Percentiles rank a stretch among this genome's conserved stretches.
Conservation (phyloP, 2,113 vertebrate species). For the Mionectes macconnelli region DNA sequence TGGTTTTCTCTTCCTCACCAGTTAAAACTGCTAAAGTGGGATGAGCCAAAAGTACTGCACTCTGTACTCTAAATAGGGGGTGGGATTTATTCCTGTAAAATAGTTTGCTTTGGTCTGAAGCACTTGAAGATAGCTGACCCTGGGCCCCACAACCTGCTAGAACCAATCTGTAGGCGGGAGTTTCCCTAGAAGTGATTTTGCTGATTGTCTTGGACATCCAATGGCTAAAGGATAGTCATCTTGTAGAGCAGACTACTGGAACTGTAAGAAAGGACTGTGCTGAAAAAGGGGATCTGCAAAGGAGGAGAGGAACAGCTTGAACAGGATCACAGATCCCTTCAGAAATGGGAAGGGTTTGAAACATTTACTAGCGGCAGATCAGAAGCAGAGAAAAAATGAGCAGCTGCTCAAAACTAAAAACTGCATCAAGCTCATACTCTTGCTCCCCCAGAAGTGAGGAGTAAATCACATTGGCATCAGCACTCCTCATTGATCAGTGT, state of each 20-base stretch:
- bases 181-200: neutral
- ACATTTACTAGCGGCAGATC: conserved; percentile 1
- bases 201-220: neutral
- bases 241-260: neutral
- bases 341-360: conserved; percentile 1
- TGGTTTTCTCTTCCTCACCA: neutral
- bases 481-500: neutral
- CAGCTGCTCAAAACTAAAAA: conserved; percentile 53
- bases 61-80: neutral
- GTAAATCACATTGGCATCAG: conserved; percentile 27
- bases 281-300: neutral
- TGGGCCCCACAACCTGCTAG: neutral
- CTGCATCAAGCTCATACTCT: conserved; percentile 2
- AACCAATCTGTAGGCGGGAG: neutral
- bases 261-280: neutral
- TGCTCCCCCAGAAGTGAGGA: neutral
- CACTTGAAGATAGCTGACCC: neutral
- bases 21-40: neutral
- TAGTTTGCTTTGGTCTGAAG: neutral
- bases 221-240: fast-evolving
- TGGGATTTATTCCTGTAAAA: neutral
- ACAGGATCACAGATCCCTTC: neutral
- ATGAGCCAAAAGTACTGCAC: neutral
- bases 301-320: neutral
- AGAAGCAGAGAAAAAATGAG: conserved; percentile 29